Evolutionary conservation across 2,888 invertebrate species (phyloP).

Genomic region (Yponomeuta malinellus): DNA sequence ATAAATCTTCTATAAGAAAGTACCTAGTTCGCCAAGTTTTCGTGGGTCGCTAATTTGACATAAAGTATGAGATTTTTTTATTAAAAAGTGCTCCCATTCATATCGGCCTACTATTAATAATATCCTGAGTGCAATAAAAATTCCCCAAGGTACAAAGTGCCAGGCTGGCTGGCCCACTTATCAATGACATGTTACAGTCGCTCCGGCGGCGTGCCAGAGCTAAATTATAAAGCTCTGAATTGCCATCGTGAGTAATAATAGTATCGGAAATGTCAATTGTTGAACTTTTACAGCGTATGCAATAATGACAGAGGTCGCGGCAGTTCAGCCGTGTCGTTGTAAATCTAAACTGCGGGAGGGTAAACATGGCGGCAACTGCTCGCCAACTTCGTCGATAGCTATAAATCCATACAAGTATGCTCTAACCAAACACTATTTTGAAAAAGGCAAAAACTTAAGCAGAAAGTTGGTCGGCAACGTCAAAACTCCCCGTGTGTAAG

Average conservation of each 20-base stretch:
- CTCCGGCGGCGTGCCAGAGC: background rate
- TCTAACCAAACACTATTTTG: background rate
- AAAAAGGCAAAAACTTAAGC: background rate
- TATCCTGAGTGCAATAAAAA: background rate
- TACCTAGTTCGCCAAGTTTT: background rate
- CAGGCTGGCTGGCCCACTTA: conserved; percentile 13
- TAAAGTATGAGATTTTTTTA: background rate
- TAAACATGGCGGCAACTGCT: background rate
- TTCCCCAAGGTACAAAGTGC: background rate
- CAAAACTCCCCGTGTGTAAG: background rate
- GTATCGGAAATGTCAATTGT: conserved; percentile 56
- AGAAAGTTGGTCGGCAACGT: background rate
- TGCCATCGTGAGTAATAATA: conserved; percentile 38
- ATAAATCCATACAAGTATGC: background rate
- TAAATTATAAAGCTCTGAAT: conserved; percentile 37
- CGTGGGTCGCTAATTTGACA: background rate
- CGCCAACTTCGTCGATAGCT: background rate
- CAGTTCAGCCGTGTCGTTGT: conserved; percentile 56
- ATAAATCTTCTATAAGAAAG: background rate
- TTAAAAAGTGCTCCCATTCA: background rate
- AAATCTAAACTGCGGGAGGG: conserved; percentile 44
- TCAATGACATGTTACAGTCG: conserved; percentile 13
- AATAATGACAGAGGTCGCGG: conserved; percentile 48
- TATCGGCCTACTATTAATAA: background rate
- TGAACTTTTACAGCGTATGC: conserved; percentile 60